phyloP scores from a whole-genome alignment of 2,113 vertebrate species.

The Siphamia tubifer region DNA sequence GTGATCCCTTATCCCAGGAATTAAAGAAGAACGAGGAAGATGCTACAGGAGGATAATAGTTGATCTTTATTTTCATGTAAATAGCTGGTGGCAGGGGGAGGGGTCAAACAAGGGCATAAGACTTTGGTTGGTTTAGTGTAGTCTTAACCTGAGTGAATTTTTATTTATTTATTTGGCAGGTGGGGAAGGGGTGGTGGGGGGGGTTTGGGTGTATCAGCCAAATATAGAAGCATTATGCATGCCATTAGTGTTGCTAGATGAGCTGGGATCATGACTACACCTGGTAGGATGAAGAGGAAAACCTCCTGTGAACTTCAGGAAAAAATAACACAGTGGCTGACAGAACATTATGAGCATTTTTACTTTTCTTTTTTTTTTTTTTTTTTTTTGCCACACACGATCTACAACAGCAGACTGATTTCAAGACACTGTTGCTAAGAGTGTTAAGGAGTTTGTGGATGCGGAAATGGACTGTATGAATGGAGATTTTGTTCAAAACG shows the following conservation, averaged over 20 bases:
- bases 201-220: constrained; percentile 20
- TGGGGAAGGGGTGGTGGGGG: background rate
- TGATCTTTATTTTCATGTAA: constrained; percentile 12
- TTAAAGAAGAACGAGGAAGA: background rate
- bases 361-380: too few species aligned
- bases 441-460: background rate
- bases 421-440: constrained; percentile 4
- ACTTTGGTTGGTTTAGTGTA: constrained; percentile 20
- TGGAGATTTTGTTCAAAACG: background rate
- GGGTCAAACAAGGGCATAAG: constrained; percentile 9
- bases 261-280: constrained; percentile 23
- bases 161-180: constrained; percentile 41
- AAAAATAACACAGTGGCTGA: background rate
- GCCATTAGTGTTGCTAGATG: constrained; percentile 51
- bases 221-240: constrained; percentile 62
- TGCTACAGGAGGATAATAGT: constrained; percentile 1
- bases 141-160: constrained; percentile 43
- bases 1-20: constrained; percentile 25
- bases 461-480: constrained; percentile 6
- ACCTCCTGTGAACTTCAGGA: constrained; percentile 26
- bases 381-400: constrained; percentile 18
- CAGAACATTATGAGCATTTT: constrained; percentile 16
- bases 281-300: constrained; percentile 22
- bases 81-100: constrained; percentile 5
- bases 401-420: constrained; percentile 20